Conservation (phyloP, 2,113 vertebrate genomes). For the Sylvilagus bachmani region DNA sequence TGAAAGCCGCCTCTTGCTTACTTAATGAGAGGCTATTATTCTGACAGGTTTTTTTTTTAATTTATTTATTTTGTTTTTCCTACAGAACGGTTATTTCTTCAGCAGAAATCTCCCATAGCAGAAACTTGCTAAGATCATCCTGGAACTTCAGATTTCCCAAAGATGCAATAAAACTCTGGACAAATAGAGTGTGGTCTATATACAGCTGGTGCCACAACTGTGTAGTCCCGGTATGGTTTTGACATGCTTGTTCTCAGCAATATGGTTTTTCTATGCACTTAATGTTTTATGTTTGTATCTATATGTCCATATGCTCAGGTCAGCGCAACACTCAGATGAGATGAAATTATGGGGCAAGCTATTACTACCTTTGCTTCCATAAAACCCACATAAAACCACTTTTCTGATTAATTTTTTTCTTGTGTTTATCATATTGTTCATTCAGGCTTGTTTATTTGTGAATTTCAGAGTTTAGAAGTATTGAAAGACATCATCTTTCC, state of each 20-base stretch:
- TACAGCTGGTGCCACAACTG: conserved; percentile 85
- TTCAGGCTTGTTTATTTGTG: conserved; percentile 74
- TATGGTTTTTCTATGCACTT: background rate
- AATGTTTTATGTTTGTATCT: background rate
- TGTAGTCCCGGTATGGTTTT: conserved; percentile 82
- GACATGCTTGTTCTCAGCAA: background rate
- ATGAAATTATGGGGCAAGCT: background rate
- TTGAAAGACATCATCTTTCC: conserved; percentile 86
- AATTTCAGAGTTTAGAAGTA: conserved; percentile 84
- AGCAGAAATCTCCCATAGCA: background rate
- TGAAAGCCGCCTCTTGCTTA: background rate
- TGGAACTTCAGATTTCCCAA: conserved; percentile 80
- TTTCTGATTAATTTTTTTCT: conserved; percentile 3
- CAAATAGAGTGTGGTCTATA: conserved; percentile 63
- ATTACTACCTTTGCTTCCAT: background rate
- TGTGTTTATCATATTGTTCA: conserved; percentile 21
- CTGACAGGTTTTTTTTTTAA: background rate
- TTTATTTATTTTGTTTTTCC: conserved; percentile 63
- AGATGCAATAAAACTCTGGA: conserved; percentile 77
- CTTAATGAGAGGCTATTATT: conserved; percentile 28
- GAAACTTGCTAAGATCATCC: conserved; percentile 51
- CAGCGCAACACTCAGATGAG: background rate
- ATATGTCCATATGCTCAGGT: background rate
- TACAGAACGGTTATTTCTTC: conserved; percentile 79
- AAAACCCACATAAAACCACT: conserved; percentile 27